Percentiles rank a stretch among this genome's conserved stretches.
phyloP scores from a whole-genome alignment of 2,888 invertebrate species.

The Trachelus stipa region DNA sequence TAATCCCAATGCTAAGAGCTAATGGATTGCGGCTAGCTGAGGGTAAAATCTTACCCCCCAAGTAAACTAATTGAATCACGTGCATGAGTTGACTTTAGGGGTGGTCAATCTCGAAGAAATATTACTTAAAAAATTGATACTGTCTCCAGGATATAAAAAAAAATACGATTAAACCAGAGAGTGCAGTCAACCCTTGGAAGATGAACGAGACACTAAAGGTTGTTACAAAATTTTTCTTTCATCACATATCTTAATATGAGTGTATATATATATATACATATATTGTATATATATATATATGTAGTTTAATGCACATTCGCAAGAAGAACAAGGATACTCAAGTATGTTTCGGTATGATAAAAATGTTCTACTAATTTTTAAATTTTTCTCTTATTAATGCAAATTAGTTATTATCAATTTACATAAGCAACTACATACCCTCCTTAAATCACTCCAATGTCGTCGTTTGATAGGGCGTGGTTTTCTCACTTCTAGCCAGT shows the following conservation, averaged over 20 bases:
- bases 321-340: not conserved
- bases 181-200: not conserved
- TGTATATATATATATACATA: too few species aligned
- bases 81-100: conserved; percentile 56
- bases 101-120: conserved; percentile 54
- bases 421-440: not conserved
- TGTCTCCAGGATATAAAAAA: not conserved
- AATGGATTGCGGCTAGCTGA: conserved; percentile 52
- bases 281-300: not conserved
- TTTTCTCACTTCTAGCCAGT: conserved; percentile 56
- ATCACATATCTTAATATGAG: not conserved
- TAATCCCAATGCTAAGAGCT: not conserved
- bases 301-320: not conserved
- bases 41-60: conserved; percentile 59
- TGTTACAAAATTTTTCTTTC: not conserved
- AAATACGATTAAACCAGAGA: not conserved
- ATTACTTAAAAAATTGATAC: conserved; percentile 31
- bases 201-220: not conserved
- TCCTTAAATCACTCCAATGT: conserved; percentile 4
- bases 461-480: conserved; percentile 57
- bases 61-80: conserved; percentile 61
- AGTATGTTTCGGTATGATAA: not conserved
- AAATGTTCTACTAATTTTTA: not conserved
- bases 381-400: not conserved
- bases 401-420: not conserved